These are phyloP conservation scores for Tadarida brasiliensis DNA, from an alignment of 2,797 vertebrate genomes.

Conservation along the genomic window DNA sequence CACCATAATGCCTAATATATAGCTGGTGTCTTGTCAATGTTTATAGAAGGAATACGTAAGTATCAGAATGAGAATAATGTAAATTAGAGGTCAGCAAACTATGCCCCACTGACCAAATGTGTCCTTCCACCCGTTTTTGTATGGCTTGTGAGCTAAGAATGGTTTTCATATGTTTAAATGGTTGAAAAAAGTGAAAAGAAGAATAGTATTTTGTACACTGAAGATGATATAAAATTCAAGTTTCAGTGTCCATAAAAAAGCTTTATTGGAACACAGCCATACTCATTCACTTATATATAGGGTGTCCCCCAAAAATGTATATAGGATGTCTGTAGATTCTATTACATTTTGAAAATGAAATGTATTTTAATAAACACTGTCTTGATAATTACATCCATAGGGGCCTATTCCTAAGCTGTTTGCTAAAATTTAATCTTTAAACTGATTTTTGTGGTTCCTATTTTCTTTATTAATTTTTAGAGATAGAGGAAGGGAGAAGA, in stretches of 20 bases:
- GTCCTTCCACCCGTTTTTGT: background rate
- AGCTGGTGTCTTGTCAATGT: background rate
- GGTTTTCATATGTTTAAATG: slow-evolving; percentile 19
- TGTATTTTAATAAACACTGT: too few species aligned
- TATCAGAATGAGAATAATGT: background rate
- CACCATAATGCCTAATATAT: background rate
- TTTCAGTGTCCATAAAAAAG: background rate
- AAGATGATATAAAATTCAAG: background rate
- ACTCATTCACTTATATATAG: background rate
- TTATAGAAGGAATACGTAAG: background rate
- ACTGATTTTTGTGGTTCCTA: background rate
- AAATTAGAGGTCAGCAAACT: background rate
- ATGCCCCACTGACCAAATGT: background rate
- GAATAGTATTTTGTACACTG: background rate
- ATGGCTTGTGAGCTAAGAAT: background rate
- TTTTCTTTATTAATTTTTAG: too few species aligned
- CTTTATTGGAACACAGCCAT: background rate
- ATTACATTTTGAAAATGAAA: too few species aligned
- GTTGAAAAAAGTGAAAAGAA: background rate
- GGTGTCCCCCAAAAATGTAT: too few species aligned
- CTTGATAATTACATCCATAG: background rate
- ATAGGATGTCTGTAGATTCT: too few species aligned
- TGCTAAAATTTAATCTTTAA: background rate
- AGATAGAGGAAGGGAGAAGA: too few species aligned
- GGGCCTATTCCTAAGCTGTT: background rate